Conservation (phyloP, 2,888 invertebrate species). For the Cybosia mesomella region DNA sequence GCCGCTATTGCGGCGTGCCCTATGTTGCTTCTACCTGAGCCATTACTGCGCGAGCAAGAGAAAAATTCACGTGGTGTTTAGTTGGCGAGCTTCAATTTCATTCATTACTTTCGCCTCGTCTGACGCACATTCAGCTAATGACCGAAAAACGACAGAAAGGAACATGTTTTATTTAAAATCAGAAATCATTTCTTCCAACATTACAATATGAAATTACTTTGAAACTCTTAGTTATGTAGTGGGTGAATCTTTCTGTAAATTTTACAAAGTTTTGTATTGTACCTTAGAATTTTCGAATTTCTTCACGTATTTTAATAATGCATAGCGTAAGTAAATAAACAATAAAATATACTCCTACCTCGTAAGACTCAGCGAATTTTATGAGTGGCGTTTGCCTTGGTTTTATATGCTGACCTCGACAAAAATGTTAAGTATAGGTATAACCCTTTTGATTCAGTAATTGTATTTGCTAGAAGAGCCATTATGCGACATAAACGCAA, state of each 20-base stretch:
- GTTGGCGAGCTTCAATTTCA: constrained; percentile 45
- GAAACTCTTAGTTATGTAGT: constrained; percentile 10
- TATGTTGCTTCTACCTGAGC: constrained; percentile 26
- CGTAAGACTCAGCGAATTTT: constrained; percentile 22
- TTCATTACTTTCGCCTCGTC: constrained; percentile 41
- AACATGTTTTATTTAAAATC: constrained; percentile 34
- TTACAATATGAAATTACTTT: constrained; percentile 29
- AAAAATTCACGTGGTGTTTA: constrained; percentile 31
- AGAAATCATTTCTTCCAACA: constrained; percentile 38
- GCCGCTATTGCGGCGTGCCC: too few relatives aligned
- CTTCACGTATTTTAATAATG: not conserved
- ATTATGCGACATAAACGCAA: constrained; percentile 50
- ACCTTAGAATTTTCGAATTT: not conserved
- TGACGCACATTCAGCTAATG: constrained; percentile 48
- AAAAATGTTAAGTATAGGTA: constrained; percentile 6
- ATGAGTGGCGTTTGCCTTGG: constrained; percentile 19
- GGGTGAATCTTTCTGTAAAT: not conserved
- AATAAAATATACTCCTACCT: constrained; percentile 15
- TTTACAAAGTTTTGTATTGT: not conserved
- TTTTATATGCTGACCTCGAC: constrained; percentile 31
- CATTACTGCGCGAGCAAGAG: not conserved
- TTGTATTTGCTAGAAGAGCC: constrained; percentile 20
- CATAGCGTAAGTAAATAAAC: constrained; percentile 22
- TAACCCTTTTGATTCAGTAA: constrained; percentile 3
- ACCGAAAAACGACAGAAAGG: constrained; percentile 47